phyloP scores from a whole-genome alignment of 2,113 vertebrate species.

The human region GRCh38 chr7:1816001-1816500 shows the following conservation, averaged over 20 bases:
- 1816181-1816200: constrained; percentile 96
- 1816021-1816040: neutral
- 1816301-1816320: neutral
- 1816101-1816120: constrained; percentile 97
- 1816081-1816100: constrained; percentile 97
- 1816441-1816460: no score
- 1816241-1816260: neutral
- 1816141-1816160: constrained; percentile 93
- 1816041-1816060: neutral
- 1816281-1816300: neutral
- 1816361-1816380: neutral
- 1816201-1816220: constrained; percentile 89
- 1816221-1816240: constrained; percentile 80
- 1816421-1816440: neutral
- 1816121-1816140: constrained; percentile 96
- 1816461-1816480: neutral
- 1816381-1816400: neutral
- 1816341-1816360: neutral
- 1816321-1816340: neutral
- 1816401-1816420: neutral
- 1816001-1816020: neutral
- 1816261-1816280: neutral
- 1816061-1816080: constrained; percentile 77
- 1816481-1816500: neutral
- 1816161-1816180: constrained; percentile 90